These are phyloP conservation scores for Onychomys torridus DNA, from an alignment of 2,797 vertebrate species.

Conservation along the genomic window DNA sequence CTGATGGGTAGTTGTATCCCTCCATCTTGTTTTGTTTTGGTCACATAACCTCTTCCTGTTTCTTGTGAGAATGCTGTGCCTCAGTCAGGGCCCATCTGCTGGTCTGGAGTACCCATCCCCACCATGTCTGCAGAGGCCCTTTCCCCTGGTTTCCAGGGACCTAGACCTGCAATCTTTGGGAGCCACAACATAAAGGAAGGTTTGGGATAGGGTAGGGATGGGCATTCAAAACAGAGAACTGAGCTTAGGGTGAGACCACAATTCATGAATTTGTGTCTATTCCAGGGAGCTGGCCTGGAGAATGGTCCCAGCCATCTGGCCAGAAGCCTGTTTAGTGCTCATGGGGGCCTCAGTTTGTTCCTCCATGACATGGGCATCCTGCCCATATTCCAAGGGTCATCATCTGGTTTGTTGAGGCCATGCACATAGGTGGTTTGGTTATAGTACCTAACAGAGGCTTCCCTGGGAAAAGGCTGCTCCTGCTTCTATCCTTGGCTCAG, in stretches of 20 bases:
- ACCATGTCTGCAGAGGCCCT: too few relatives aligned
- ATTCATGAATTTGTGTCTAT: fast-evolving
- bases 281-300: background rate
- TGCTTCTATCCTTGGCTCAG: background rate
- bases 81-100: background rate
- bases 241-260: fast-evolving
- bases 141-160: background rate
- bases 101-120: fast-evolving
- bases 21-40: background rate
- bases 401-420: fast-evolving
- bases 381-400: fast-evolving
- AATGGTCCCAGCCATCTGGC: too few relatives aligned
- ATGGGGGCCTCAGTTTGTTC: background rate
- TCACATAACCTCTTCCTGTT: too few relatives aligned
- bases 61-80: background rate
- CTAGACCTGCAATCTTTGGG: background rate
- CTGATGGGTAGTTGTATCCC: background rate
- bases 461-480: too few relatives aligned
- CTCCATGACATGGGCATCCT: fast-evolving
- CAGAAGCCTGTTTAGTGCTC: background rate
- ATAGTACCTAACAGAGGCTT: fast-evolving
- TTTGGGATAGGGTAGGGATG: background rate
- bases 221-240: background rate
- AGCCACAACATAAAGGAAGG: fast-evolving
- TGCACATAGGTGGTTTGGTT: fast-evolving